Base-by-base conservation (phyloP, 2,888 invertebrate species). In the Drosophila pseudotalamancana region DNA sequence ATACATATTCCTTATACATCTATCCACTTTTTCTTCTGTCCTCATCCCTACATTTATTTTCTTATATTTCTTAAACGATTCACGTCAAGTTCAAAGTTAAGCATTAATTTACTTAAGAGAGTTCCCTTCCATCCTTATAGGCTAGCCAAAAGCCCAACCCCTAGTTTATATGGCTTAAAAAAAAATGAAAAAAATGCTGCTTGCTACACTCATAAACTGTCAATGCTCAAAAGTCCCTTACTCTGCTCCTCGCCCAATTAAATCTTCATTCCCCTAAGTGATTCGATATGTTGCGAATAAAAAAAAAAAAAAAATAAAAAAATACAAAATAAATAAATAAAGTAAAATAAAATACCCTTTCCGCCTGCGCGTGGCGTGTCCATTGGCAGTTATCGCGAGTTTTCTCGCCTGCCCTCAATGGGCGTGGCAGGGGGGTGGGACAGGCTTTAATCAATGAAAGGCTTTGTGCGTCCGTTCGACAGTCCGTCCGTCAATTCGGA, bases 331-430 rank as follows among this genome's bases (percentile, higher is more conserved):
- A 9, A 25, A n/a, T n/a, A n/a, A 43, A 16, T 19, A 21, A 43
- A 43, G 29, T 29, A 29, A 43, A 21, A 32, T 32, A 49, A 19
- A 19, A 49, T 34, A 12, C 29, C 31, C 31, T 65, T 32, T 53
- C 9, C 18, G 12, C 12, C 11, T 48, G 27, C 23, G 32, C 21
- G 37, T 84, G 66, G 77, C 87, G 87, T 81, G 81, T 71, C 81
- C 74, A 80, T 43, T 61, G 87, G 72, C 81, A 87, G 87, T 81
- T 81, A 77, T 78, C 80, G 77, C 72, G 34, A 50, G 53, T 75
- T 75, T 74, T 72, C 72, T 72, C 72, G 83, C 86, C 65, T 63
- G 84, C 62, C 77, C 84, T 80, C 80, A 77, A 29, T 49, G 43
- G 77, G 42, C 14, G 48, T 16, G 39, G 34, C 16, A 35, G 40